phyloP scores from a whole-genome alignment of 2,113 vertebrate species.

The Cranoglanis bouderius region DNA sequence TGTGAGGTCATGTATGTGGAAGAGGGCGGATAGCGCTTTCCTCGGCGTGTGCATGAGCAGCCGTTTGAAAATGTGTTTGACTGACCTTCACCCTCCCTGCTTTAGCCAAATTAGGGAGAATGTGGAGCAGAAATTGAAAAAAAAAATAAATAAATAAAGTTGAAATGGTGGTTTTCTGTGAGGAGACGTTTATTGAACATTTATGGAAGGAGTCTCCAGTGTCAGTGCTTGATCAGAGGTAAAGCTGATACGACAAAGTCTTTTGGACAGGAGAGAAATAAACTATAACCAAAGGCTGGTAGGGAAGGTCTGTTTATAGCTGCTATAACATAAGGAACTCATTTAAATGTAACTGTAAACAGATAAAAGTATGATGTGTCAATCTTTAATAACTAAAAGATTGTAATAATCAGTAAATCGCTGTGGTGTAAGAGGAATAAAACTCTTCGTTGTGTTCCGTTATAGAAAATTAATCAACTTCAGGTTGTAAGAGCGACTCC shows the following conservation, averaged over 20 bases:
- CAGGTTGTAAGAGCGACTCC: neutral
- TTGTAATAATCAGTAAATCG: neutral
- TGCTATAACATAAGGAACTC: neutral
- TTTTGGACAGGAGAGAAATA: neutral
- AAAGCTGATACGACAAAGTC: neutral
- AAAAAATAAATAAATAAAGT: neutral
- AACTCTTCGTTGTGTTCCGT: neutral
- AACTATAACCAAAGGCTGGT: neutral
- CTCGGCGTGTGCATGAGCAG: neutral
- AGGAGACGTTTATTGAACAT: neutral
- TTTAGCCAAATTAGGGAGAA: neutral
- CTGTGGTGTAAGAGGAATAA: neutral
- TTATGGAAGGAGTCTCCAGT: neutral
- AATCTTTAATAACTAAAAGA: neutral
- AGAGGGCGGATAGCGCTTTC: neutral
- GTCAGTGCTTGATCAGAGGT: neutral
- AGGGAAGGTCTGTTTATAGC: neutral
- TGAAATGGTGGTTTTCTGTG: neutral
- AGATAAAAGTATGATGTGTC: neutral
- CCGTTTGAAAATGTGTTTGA: neutral
- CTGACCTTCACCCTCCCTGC: neutral
- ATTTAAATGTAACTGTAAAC: neutral
- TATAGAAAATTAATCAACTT: neutral
- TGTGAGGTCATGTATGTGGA: neutral
- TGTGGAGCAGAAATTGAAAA: neutral